Evolutionary conservation across 2,888 invertebrate species (phyloP), one percentile per base, ranked within the genome.

Genomic region (Microplitis deprimator): DNA sequence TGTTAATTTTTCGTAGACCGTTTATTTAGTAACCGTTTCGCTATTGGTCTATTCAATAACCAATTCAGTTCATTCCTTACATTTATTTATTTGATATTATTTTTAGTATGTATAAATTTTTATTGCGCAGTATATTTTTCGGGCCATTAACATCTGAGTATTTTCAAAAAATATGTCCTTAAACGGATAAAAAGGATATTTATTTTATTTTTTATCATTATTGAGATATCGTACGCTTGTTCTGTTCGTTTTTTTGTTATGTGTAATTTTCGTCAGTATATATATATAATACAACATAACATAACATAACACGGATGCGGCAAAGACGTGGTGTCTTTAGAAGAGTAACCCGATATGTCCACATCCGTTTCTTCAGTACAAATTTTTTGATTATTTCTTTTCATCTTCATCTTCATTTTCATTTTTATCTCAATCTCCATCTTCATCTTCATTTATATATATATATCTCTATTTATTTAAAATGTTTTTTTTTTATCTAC

Each of bases 251-350:
- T 81, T 82, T 83, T 81, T 82, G 79, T 80, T 79, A 82, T 83
- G 81, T 82, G 79, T 80, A 80, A 82, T 79, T 82, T 84, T 81
- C 79, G 80, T 50, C 50, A 50, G 82, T 83, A 79, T 75, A 77
- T 65, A 75, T 64, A 50, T 13, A 50, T 50, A 50, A 50, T 13
- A 50, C 50, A 50, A 13, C 13, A 29, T 29, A 29, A 50, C 13
- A 50, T 13, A 50, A 50, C 13, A 50, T 13, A 50, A 50, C 50
- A 5, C 50, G 50, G 64, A 73, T 73, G 73, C 68, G 65, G 29
- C 41, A 59, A 60, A 61, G 29, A 17, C 60, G 7, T 16, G 67
- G 68, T 77, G 72, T 76, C 59, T 70, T 73, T 68, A 59, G 17
- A 72, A 59, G 17, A 72, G 79, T 74, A 74, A 81, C 76, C 69